A percentile compares a stretch with the other conserved stretches of the same genome.
These are phyloP conservation scores for Schizaphis graminum DNA, from an alignment of 2,888 invertebrate species.

Conservation along the genomic window DNA sequence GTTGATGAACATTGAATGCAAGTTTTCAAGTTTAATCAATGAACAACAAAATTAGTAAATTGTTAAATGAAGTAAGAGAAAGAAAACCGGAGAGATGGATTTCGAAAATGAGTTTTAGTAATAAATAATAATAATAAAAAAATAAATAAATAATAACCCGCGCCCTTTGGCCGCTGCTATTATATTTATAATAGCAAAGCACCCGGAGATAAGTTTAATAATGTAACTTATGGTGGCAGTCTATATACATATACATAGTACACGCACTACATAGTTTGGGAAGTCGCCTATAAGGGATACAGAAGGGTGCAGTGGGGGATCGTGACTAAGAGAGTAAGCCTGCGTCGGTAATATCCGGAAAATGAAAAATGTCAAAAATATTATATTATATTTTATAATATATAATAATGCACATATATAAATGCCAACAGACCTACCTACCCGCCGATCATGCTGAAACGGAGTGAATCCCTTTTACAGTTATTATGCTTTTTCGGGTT, in stretches of 20 bases:
- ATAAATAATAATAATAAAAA: neutral
- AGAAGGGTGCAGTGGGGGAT: neutral
- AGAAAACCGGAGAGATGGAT: neutral
- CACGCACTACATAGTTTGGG: neutral
- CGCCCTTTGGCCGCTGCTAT: neutral
- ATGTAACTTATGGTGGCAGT: neutral
- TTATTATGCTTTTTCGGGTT: constrained; percentile 25
- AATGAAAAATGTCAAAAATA: constrained; percentile 46
- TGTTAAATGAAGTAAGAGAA: neutral
- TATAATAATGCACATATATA: constrained; percentile 14
- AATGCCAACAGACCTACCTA: neutral
- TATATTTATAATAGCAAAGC: constrained; percentile 1
- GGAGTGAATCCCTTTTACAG: constrained; percentile 37
- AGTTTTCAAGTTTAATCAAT: neutral
- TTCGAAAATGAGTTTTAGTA: neutral
- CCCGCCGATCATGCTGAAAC: neutral
- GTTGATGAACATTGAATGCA: neutral
- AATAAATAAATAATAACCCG: neutral
- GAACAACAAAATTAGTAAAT: neutral
- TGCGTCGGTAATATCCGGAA: constrained; percentile 38
- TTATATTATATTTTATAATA: constrained; percentile 4
- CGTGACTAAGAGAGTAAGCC: neutral
- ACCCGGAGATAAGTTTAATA: constrained; percentile 50
- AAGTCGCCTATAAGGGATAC: neutral
- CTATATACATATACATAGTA: neutral